Evolutionary conservation across 1,140 invertebrate genomes (phyloP).

Genomic region (Brachionus rotundiformis): DNA sequence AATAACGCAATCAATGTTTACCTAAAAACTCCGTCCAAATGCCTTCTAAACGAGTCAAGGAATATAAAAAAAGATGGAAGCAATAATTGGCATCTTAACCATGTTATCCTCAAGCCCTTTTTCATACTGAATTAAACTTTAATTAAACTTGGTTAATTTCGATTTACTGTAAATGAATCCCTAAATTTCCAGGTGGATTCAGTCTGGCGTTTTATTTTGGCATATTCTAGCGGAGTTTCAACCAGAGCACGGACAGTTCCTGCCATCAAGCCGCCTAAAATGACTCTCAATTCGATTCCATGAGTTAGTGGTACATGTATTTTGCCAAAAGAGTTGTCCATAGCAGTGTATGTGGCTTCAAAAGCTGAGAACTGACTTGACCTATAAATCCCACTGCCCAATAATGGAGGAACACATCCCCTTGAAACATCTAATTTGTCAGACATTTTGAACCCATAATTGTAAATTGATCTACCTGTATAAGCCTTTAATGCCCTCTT

Average conservation of each 20-base stretch:
- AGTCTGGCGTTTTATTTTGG: conserved; percentile 59
- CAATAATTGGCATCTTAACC: conserved; percentile 57
- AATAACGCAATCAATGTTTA: neutral
- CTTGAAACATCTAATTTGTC: conserved; percentile 54
- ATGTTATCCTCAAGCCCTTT: conserved; percentile 59
- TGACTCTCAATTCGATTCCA: conserved; percentile 58
- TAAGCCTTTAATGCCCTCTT: conserved; percentile 58
- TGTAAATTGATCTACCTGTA: conserved; percentile 56
- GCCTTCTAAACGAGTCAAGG: conserved; percentile 56
- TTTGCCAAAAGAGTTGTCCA: conserved; percentile 56
- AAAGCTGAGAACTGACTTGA: conserved; percentile 61
- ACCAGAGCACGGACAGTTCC: conserved; percentile 58
- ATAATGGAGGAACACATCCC: conserved; percentile 60
- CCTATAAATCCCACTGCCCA: conserved; percentile 60
- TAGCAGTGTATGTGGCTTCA: conserved; percentile 59
- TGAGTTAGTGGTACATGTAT: conserved; percentile 56
- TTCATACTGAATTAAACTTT: neutral
- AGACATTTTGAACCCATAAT: neutral
- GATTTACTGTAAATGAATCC: conserved; percentile 57
- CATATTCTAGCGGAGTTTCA: conserved; percentile 61
- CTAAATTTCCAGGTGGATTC: conserved; percentile 57
- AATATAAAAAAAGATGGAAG: conserved; percentile 59
- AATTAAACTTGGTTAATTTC: neutral
- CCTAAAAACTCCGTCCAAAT: conserved; percentile 59
- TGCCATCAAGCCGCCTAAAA: conserved; percentile 57